Conservation (phyloP, 2,113 vertebrate species). For the Saguinus imperator region DNA sequence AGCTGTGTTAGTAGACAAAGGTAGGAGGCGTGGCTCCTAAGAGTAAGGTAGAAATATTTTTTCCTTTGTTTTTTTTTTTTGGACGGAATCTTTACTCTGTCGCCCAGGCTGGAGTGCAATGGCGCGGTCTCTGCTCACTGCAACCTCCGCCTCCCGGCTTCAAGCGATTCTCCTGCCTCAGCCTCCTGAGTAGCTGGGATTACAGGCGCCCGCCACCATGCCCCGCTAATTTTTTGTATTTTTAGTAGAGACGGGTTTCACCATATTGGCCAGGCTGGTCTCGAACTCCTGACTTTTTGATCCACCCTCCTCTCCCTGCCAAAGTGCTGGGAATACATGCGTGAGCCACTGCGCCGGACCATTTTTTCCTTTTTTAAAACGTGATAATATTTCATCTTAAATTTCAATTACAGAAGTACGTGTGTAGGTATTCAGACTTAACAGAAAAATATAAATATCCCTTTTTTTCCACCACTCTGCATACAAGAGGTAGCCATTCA, state of each 20-base stretch:
- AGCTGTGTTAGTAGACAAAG: neutral
- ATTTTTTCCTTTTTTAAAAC: neutral
- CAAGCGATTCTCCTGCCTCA: neutral
- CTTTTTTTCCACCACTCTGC: neutral
- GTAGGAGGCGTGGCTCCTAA: neutral
- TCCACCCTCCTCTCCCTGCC: neutral
- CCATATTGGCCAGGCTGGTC: neutral
- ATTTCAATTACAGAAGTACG: neutral
- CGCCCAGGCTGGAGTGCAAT: neutral
- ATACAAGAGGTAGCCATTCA: neutral
- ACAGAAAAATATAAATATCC: neutral
- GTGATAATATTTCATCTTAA: neutral
- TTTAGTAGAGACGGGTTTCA: neutral
- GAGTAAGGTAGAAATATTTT: neutral
- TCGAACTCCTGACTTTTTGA: neutral
- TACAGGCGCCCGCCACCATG: neutral
- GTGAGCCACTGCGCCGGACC: neutral
- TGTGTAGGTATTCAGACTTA: neutral
- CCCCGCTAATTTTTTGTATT: neutral
- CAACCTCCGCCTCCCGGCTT: neutral
- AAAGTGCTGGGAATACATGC: neutral
- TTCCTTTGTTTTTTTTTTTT: neutral
- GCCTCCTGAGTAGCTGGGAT: no score
- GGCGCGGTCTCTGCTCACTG: neutral
- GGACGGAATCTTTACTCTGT: neutral